phyloP scores from a whole-genome alignment of 2,888 invertebrate genomes.

The Sinhomidia bicolor region DNA sequence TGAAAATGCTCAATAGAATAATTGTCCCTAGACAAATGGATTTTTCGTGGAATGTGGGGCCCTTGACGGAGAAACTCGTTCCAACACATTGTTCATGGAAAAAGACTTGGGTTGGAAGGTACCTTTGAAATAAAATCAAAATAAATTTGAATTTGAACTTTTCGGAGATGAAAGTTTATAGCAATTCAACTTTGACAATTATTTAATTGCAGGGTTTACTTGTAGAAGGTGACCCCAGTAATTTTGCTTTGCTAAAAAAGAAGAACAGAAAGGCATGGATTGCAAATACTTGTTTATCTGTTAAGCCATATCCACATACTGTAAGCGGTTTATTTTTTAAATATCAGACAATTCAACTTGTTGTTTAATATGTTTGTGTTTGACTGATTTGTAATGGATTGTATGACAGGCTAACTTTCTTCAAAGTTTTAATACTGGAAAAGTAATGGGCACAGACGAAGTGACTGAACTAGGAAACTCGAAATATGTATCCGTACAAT shows the following conservation, averaged over 20 bases:
- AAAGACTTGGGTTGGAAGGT: constrained; percentile 81
- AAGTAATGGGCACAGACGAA: constrained; percentile 39
- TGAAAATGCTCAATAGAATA: background rate
- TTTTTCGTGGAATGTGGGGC: constrained; percentile 81
- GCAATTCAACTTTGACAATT: constrained; percentile 1
- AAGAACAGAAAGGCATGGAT: constrained; percentile 81
- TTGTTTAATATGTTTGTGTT: background rate
- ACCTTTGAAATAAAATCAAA: background rate
- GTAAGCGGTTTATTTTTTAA: constrained; percentile 54
- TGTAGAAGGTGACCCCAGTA: constrained; percentile 81
- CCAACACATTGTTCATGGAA: constrained; percentile 82
- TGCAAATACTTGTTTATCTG: constrained; percentile 81
- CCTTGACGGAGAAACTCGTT: constrained; percentile 82
- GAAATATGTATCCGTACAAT: constrained; percentile 80
- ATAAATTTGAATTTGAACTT: background rate
- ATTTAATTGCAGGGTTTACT: constrained; percentile 80
- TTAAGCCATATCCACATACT: constrained; percentile 78
- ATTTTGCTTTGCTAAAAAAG: constrained; percentile 80
- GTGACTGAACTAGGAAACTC: background rate
- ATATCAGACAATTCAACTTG: no score
- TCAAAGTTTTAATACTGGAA: constrained; percentile 71
- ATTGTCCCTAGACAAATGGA: constrained; percentile 67
- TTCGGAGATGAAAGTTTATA: no score
- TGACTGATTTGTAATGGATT: no score
- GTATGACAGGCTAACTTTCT: constrained; percentile 63